Base-by-base conservation (phyloP, 2,797 vertebrate genomes). In the Philypnodon macrostomus region DNA sequence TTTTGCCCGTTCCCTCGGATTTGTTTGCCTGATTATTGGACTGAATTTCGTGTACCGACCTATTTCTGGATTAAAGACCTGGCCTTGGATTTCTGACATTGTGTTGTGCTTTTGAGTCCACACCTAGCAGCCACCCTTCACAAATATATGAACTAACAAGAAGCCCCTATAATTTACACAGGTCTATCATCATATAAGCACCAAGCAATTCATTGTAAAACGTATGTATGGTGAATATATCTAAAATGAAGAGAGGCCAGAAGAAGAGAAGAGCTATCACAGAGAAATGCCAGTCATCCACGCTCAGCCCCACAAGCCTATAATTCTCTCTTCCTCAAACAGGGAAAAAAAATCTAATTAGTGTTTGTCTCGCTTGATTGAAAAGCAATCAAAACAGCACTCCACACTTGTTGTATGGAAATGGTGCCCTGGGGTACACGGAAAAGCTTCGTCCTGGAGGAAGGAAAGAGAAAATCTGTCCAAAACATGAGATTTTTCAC, bases 331-430 rank as follows among this genome's bases (percentile, higher is more conserved):
- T 73, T 78, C 79, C 73, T 68, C 45, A 32, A 56, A 67, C 53
- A 68, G 51, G 39, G n/a, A n/a, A 59, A 80, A 77, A 80, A 81
- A 87, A 86, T 86, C 73, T 68, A 88, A 90, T 88, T 88, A 88
- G 79, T 85, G 55, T 87, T 89, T 86, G 83, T 86, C 83, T 84
- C 75, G 80, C 83, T 85, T 87, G 87, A 90, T 88, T 88, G 88
- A 84, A 88, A 90, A 88, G 81, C 88, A 89, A 90, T 90, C 87
- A 87, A 71, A 85, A 80, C 75, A 85, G 79, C 76, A 70, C 78
- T 73, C 58, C 48, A 48, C 70, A 71, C 82, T 72, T 80, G 78
- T 63, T 75, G 81, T 75, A 85, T 82, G 70, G 67, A 87, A 86
- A 85, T 74, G 53, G 15, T 63, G 74, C 71, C 77, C 74, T 35